phyloP scores from a whole-genome alignment of 1,140 invertebrate species.

The Conus betulinus region DNA sequence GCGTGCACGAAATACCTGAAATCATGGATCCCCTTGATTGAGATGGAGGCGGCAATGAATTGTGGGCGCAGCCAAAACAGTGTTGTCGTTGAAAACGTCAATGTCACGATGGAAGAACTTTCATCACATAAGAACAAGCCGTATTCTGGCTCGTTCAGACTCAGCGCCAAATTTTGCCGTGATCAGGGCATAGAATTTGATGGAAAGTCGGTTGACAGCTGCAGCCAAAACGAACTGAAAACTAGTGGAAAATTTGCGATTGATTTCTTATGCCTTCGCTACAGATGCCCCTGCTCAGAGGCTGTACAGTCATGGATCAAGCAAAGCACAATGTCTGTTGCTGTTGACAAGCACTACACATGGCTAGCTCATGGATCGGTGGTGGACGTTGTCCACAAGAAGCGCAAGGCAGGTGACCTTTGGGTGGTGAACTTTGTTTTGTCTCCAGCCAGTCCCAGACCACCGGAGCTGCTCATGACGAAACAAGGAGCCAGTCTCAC shows the following conservation, averaged over 20 bases:
- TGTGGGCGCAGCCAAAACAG: constrained; percentile 40
- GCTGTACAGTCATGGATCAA: background rate
- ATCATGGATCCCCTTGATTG: constrained; percentile 62
- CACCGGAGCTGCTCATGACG: background rate
- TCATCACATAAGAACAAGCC: background rate
- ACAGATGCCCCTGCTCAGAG: background rate
- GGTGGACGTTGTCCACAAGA: background rate
- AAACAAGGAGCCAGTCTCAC: constrained; percentile 3
- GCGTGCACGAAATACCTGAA: constrained; percentile 53
- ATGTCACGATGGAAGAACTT: constrained; percentile 42
- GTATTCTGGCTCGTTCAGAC: constrained; percentile 35
- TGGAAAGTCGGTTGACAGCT: constrained; percentile 12
- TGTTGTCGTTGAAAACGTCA: constrained; percentile 60
- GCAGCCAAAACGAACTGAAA: background rate
- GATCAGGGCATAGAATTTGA: constrained; percentile 19
- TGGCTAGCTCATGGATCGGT: constrained; percentile 16
- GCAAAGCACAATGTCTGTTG: background rate
- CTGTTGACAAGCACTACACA: constrained; percentile 22
- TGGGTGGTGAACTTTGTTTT: background rate
- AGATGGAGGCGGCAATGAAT: constrained; percentile 59
- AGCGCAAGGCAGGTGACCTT: background rate
- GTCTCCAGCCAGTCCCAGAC: background rate
- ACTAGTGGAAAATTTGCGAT: background rate
- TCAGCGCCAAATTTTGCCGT: constrained; percentile 35
- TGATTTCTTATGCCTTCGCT: constrained; percentile 44